Evolutionary conservation across 2,797 vertebrate species (phyloP).

Genomic region (Craterocephalus amniculus): DNA sequence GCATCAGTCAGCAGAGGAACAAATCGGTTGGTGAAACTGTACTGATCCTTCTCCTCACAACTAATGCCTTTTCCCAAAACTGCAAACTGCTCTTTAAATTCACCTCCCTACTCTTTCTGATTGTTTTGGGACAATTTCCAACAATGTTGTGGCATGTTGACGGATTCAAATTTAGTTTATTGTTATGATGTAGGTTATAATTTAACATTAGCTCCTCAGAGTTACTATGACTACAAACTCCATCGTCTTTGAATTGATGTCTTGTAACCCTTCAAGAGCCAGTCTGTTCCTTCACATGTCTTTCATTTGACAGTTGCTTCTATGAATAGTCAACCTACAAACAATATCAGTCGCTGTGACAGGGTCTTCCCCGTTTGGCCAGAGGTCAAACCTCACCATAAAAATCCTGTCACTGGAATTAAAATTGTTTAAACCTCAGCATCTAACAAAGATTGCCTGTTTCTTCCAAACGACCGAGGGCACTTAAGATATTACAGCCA

Average conservation of each 20-base stretch:
- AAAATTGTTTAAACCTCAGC: conserved; percentile 23
- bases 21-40: background rate
- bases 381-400: conserved; percentile 21
- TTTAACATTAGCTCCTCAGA: background rate
- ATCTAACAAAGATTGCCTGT: conserved; percentile 57
- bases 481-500: conserved; percentile 15
- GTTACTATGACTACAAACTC: background rate
- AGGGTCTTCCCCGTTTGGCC: conserved; percentile 16
- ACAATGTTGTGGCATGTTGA: background rate
- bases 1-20: conserved; percentile 27
- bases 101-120: background rate
- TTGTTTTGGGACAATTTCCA: background rate
- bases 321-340: conserved; percentile 22
- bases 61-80: background rate
- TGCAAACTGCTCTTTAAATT: background rate
- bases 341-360: conserved; percentile 42
- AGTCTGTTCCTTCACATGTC: conserved; percentile 18
- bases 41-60: background rate
- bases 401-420: conserved; percentile 39
- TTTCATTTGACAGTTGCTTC: conserved; percentile 34
- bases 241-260: conserved; percentile 21
- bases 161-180: background rate
- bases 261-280: conserved; percentile 27
- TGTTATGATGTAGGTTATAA: background rate
- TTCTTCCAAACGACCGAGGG: conserved; percentile 20